These are phyloP conservation scores for Gonioctena quinquepunctata DNA, from an alignment of 1,140 invertebrate genomes.

Conservation along the genomic window DNA sequence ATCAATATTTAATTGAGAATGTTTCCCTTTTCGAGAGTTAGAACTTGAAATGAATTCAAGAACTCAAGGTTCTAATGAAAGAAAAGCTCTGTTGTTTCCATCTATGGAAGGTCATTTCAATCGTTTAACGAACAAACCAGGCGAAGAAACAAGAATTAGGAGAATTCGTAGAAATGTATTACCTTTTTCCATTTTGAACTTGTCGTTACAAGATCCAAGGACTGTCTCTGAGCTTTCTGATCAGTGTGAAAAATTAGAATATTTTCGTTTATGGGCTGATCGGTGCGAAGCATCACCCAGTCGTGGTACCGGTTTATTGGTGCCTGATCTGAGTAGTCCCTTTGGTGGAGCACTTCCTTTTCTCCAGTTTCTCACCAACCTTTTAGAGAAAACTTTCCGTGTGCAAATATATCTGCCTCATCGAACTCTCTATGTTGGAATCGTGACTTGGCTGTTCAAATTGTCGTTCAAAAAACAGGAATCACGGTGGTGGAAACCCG, in stretches of 20 bases:
- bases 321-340: not conserved
- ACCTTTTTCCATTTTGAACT: not conserved
- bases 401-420: not conserved
- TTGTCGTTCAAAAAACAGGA: not conserved
- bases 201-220: not conserved
- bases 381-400: not conserved
- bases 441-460: conserved; percentile 4
- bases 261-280: not conserved
- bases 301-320: not conserved
- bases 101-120: not conserved
- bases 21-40: too few relatives aligned
- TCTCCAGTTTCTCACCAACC: not conserved
- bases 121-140: not conserved
- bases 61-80: conserved; percentile 3
- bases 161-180: conserved; percentile 7
- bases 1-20: too few relatives aligned
- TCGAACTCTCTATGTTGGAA: not conserved
- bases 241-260: not conserved
- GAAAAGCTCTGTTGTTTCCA: not conserved
- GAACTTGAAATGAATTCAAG: not conserved
- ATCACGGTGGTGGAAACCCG: not conserved
- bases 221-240: not conserved
- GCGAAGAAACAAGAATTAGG: not conserved
- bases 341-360: not conserved
- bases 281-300: not conserved